Evolutionary conservation across 2,888 invertebrate species (phyloP), one percentile per base, ranked within the genome.

Genomic region (Meloe dianella): DNA sequence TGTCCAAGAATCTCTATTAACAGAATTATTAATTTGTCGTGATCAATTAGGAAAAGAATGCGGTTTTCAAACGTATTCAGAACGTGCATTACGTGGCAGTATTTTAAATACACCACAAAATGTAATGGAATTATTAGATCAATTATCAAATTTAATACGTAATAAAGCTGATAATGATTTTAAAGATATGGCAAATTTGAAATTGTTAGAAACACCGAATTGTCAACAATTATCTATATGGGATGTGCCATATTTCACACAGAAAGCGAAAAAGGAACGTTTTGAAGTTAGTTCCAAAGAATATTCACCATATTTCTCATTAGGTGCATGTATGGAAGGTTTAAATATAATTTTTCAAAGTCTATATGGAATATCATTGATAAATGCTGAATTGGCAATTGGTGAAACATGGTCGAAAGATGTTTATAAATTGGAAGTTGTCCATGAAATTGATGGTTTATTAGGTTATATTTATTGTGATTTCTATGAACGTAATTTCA

Each of bases 391-490:
- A 71, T 87, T 93, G 77, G 84, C 88, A 69, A 87, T 89, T 22
- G 91, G 93, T 0, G 98, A 99, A 84, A 73, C 75, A 61, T 81
- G 81, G 81, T 88, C 91, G 0, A 87, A 89, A 3, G 94, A 96
- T 82, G 92, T 99, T 35, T 92, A 96, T 79, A 99, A 98, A 84
- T 83, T 99, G 67, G 93, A 92, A n/a, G 96, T 97, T 27, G 88
- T 91, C 1, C 93, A 96, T 77, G 91, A 93, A 76, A 85, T 83
- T 0, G 93, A 95, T 79, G 94, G 94, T 0, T 82, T 92, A 12
- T 85, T 99, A 35, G 99, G 99, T 0, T 90, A 95, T 79, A 96
- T 99, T 76, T 99, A 98, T 85, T 97, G 98, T 83, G 99, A 99
- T 85, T 92, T 99, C 79, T 98, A 94, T 81, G 95, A 95, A 84